phyloP scores from a whole-genome alignment of 2,797 vertebrate genomes.

The Poecilia picta region DNA sequence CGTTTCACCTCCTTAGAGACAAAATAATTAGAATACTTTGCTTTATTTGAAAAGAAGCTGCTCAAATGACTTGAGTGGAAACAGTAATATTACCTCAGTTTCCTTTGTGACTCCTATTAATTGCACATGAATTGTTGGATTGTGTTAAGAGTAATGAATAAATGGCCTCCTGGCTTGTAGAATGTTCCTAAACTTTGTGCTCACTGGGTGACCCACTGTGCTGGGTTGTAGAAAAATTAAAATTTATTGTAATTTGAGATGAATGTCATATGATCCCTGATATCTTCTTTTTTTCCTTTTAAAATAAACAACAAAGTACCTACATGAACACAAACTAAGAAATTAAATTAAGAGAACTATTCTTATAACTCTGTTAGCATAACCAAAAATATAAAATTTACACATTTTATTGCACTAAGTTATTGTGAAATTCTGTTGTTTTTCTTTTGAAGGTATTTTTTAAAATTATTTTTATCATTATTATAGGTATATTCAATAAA shows the following conservation, averaged over 20 bases:
- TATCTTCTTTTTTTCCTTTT: neutral
- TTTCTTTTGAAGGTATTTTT: neutral
- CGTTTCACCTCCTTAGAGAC: neutral
- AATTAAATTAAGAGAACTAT: neutral
- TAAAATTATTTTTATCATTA: neutral
- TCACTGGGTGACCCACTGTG: neutral
- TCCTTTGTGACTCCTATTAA: neutral
- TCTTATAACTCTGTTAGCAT: neutral
- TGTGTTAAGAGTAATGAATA: neutral
- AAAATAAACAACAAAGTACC: neutral
- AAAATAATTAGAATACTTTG: neutral
- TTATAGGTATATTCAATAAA: neutral
- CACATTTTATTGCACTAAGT: neutral
- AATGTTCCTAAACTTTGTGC: neutral
- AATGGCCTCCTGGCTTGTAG: neutral
- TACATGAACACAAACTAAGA: neutral
- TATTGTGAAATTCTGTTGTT: neutral
- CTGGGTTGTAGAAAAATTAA: neutral
- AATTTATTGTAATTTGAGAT: neutral
- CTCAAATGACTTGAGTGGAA: neutral
- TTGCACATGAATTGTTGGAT: neutral
- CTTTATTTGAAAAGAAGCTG: neutral
- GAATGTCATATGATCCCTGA: neutral
- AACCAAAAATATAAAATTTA: fast-evolving
- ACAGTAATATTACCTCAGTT: neutral